Conservation (phyloP, 2,797 vertebrate genomes). For the Emydoidea blandingii region DNA sequence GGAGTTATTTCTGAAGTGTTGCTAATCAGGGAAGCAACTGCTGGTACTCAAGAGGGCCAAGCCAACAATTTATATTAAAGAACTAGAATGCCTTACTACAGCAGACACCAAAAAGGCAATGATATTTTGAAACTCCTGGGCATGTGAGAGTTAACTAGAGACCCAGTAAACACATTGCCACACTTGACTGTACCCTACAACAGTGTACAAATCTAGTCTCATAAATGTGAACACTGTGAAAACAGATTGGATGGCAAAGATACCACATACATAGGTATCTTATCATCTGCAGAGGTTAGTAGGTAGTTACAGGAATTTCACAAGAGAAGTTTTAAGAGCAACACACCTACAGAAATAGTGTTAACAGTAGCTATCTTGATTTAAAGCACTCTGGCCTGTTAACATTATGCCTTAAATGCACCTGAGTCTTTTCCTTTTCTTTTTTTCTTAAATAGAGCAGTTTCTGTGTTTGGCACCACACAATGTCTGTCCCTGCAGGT, state of each 20-base stretch:
- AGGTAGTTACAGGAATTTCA: neutral
- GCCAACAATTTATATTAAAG: neutral
- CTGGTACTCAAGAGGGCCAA: neutral
- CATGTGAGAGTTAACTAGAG: neutral
- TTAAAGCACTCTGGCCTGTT: neutral
- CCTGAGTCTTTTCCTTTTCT: neutral
- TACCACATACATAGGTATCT: neutral
- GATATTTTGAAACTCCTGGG: constrained; percentile 24
- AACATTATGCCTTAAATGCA: neutral
- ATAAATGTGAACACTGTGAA: neutral
- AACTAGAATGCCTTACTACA: constrained; percentile 22
- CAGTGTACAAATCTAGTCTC: neutral
- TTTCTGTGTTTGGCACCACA: neutral
- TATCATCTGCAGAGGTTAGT: neutral
- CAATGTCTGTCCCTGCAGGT: neutral
- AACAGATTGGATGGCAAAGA: neutral
- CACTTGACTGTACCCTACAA: neutral
- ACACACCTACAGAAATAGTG: neutral
- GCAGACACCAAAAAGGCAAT: constrained; percentile 33
- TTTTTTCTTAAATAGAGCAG: neutral
- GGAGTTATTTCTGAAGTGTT: neutral
- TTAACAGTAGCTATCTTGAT: neutral
- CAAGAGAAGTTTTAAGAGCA: neutral
- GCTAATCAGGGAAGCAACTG: constrained; percentile 2
- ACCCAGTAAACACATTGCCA: constrained; percentile 5